These are phyloP conservation scores for Gymnosoma rotundatum DNA, from an alignment of 2,888 invertebrate genomes.

Conservation along the genomic window DNA sequence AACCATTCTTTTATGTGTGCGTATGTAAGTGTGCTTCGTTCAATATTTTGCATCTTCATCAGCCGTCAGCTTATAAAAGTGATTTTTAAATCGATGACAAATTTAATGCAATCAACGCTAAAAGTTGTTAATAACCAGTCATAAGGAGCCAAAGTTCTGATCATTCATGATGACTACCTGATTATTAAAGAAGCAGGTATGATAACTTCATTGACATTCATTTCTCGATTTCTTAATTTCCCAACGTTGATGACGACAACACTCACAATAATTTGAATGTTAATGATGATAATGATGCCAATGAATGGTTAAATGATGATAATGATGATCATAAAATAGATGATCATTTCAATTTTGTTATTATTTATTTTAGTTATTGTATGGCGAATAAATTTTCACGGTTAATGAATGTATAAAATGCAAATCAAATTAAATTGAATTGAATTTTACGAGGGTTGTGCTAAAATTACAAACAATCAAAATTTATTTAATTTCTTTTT, in stretches of 20 bases:
- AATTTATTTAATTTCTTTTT: no score
- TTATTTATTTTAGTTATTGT: conserved; percentile 25
- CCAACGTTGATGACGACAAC: not conserved
- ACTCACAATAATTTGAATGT: conserved; percentile 8
- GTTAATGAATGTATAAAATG: conserved; percentile 27
- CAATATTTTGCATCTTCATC: conserved; percentile 69
- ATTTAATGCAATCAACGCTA: conserved; percentile 72
- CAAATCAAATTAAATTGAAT: conserved; percentile 43
- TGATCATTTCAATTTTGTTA: conserved; percentile 35
- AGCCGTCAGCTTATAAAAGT: conserved; percentile 70
- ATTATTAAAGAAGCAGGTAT: conserved; percentile 48
- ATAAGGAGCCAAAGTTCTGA: conserved; percentile 71
- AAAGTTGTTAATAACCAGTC: conserved; percentile 71
- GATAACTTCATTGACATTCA: conserved; percentile 58
- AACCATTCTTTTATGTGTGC: conserved; percentile 6
- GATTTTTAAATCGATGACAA: conserved; percentile 70
- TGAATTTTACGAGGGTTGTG: conserved; percentile 13
- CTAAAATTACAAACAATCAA: not conserved
- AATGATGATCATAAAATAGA: conserved; percentile 17
- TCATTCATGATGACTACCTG: conserved; percentile 70
- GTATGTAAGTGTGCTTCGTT: conserved; percentile 20
- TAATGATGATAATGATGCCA: not conserved
- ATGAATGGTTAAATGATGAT: not conserved
- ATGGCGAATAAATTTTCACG: not conserved
- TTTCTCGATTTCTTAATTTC: conserved; percentile 25